These are phyloP conservation scores for Neuroscelio doddi DNA, from an alignment of 2,888 invertebrate genomes.

Conservation along the genomic window DNA sequence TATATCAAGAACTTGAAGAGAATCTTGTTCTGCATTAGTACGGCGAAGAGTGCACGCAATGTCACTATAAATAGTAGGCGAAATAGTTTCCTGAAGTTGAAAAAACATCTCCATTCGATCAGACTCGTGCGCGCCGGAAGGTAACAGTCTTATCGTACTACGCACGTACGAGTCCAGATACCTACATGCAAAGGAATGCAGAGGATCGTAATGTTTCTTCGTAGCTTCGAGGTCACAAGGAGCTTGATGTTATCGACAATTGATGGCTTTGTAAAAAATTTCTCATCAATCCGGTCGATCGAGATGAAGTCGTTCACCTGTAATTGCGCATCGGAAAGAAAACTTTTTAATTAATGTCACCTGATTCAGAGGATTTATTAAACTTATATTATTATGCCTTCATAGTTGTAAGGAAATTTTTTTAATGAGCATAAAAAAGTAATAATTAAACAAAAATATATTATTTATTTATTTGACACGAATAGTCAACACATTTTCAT, in stretches of 20 bases:
- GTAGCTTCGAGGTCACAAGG: slow-evolving; percentile 37
- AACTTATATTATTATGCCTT: too few species aligned
- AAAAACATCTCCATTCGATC: slow-evolving; percentile 29
- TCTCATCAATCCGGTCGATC: slow-evolving; percentile 35
- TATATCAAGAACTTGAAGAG: too few species aligned
- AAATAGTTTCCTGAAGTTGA: slow-evolving; percentile 27
- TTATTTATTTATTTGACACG: too few species aligned
- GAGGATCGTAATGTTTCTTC: slow-evolving; percentile 19
- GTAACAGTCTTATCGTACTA: slow-evolving; percentile 42
- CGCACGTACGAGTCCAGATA: slow-evolving; percentile 38
- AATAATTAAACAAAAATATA: too few species aligned
- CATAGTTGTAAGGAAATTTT: too few species aligned
- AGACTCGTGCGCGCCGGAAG: slow-evolving; percentile 24
- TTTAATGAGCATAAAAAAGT: too few species aligned
- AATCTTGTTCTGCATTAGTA: too few species aligned
- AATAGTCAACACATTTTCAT: too few species aligned
- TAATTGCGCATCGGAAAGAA: slow-evolving; percentile 19
- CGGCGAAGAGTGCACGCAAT: slow-evolving; percentile 13
- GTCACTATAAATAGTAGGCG: slow-evolving; percentile 19
- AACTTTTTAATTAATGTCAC: slow-evolving; percentile 22
- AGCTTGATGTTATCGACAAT: slow-evolving; percentile 38
- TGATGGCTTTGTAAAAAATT: slow-evolving; percentile 27
- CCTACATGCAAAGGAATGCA: slow-evolving; percentile 28
- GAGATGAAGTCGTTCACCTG: slow-evolving; percentile 43
- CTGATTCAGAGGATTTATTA: slow-evolving; percentile 2